Base-by-base conservation (phyloP, 2,888 invertebrate genomes). In the Nomada fabriciana region DNA sequence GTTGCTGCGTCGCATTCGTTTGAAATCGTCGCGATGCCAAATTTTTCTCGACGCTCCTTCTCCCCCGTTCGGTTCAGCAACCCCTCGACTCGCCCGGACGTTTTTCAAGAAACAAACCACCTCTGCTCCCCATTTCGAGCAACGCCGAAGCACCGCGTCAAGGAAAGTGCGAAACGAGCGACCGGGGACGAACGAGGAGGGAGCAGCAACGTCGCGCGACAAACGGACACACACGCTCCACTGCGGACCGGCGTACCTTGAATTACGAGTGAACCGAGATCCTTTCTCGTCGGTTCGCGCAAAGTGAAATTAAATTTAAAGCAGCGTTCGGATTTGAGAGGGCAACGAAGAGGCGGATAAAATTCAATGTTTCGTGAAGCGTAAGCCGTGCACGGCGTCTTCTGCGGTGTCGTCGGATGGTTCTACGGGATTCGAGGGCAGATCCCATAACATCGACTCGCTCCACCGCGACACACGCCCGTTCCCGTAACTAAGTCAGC, bases 381-480 rank as follows among this genome's bases (percentile, higher is more conserved):
- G 84, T 82, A 69, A 86, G 76, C 67, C 23, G 18, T 43, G 59
- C 9, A 55, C 55, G 23, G 67, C 43, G 82, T 80, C 77, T 90
- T 90, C 85, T 80, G 86, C 90, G 83, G 79, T 90, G 91, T 91
- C 91, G 90, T 90, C 91, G 87, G 89, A 83, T 89, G 88, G 87
- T 89, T 89, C 83, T 78, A 80, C 80, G 87, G 81, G 86, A 84
- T 87, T 79, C 84, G 82, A 84, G 82, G 74, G 76, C 83, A 83
- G 84, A 86, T 85, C 59, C 87, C 86, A 89, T 91, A 91, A 91
- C 91, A 92, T 91, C 91, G 91, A 91, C 90, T 91, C 91, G 90
- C 89, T 85, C 76, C 89, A 13, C 90, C 87, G 87, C 87, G 80
- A 76, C 74, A 63, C 81, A 60, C 63, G 20, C 2, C 20, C 43